Percentiles rank a stretch among this genome's conserved stretches.
phyloP scores from a whole-genome alignment of 1,140 invertebrate species.

The Platyura marginata region DNA sequence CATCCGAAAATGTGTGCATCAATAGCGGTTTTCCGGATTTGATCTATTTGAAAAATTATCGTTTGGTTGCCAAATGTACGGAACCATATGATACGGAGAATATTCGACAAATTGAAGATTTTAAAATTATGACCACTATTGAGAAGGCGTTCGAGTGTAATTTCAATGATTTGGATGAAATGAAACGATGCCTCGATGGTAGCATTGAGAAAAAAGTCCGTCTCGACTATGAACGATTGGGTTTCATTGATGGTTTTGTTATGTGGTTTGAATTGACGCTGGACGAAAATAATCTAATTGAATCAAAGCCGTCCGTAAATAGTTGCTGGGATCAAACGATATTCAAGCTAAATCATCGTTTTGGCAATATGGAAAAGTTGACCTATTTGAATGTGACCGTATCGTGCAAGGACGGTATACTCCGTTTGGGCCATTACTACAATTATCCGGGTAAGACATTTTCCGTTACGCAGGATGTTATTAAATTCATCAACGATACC shows the following conservation, averaged over 20 bases:
- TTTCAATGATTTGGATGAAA: conserved; percentile 38
- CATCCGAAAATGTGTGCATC: conserved; percentile 17
- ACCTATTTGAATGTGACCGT: conserved; percentile 25
- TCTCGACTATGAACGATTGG: conserved; percentile 19
- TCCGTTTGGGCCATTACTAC: conserved; percentile 5
- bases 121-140: conserved; percentile 38
- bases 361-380: conserved; percentile 14
- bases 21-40: conserved; percentile 12
- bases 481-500: conserved; percentile 35
- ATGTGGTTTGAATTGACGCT: conserved; percentile 57
- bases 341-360: conserved; percentile 31
- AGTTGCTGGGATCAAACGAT: conserved; percentile 61
- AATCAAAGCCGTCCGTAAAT: conserved; percentile 25
- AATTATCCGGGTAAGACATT: conserved; percentile 13
- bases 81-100: conserved; percentile 51
- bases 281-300: conserved; percentile 36
- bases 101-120: conserved; percentile 26
- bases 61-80: conserved; percentile 22
- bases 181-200: conserved; percentile 25
- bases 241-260: conserved; percentile 39
- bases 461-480: conserved; percentile 24
- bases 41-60: conserved; percentile 18
- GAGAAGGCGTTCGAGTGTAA: conserved; percentile 35
- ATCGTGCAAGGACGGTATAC: conserved; percentile 20
- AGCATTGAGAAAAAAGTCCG: conserved; percentile 21